Conservation (phyloP, 1,140 invertebrate species). For the Marisa cornuarietis region DNA sequence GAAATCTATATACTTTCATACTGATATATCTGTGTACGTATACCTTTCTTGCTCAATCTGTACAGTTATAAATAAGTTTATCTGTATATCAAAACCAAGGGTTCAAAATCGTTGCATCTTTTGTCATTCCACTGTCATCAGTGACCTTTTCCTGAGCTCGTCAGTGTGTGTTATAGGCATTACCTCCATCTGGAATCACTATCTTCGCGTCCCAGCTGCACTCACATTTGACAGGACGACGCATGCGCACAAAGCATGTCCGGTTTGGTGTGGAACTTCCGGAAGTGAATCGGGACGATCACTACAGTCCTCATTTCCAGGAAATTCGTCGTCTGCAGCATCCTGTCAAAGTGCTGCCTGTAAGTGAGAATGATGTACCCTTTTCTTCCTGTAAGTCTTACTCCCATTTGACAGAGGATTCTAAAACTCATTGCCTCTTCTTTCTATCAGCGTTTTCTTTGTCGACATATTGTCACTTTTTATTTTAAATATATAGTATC, state of each 20-base stretch:
- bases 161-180: slow-evolving; percentile 70
- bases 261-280: slow-evolving; percentile 79
- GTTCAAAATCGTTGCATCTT: too few relatives aligned
- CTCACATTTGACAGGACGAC: slow-evolving; percentile 90
- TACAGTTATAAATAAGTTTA: too few relatives aligned
- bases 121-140: background rate
- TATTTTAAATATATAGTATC: too few relatives aligned
- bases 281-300: slow-evolving; percentile 89
- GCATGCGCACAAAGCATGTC: slow-evolving; percentile 86
- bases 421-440: too few relatives aligned
- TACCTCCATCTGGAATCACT: slow-evolving; percentile 84
- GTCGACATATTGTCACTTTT: too few relatives aligned
- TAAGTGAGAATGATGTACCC: slow-evolving; percentile 64
- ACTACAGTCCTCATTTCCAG: slow-evolving; percentile 98
- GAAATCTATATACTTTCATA: background rate
- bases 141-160: background rate
- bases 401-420: too few relatives aligned
- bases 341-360: slow-evolving; percentile 83
- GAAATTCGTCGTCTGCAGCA: slow-evolving; percentile 89
- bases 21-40: background rate
- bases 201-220: slow-evolving; percentile 97
- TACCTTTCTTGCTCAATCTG: background rate
- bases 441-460: too few relatives aligned
- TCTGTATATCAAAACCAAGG: too few relatives aligned
- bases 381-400: too few relatives aligned